Conservation (phyloP, 1,140 invertebrate genomes). For the Ceratina calcarata region DNA sequence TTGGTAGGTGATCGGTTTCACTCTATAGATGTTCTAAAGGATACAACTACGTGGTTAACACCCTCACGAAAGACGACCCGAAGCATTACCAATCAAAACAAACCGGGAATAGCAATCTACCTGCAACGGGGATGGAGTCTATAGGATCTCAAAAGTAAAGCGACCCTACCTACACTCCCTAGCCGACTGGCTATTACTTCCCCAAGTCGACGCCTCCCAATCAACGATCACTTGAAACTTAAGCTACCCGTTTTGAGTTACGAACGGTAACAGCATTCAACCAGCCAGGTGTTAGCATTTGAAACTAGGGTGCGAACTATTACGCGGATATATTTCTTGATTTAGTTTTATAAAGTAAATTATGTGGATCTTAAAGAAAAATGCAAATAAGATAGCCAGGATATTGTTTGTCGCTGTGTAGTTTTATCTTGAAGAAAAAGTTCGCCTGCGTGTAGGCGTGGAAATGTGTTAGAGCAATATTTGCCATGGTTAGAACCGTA, state of each 20-base stretch:
- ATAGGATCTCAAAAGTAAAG: neutral
- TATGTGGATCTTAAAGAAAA: neutral
- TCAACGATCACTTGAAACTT: slow-evolving; percentile 17
- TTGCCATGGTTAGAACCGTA: neutral
- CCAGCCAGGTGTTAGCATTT: neutral
- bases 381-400: too few species aligned
- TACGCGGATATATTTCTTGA: neutral
- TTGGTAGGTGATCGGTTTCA: neutral
- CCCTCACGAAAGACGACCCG: neutral
- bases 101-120: neutral
- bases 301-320: too few species aligned
- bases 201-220: neutral
- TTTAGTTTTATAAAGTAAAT: neutral
- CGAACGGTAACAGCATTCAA: neutral
- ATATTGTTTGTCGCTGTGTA: neutral
- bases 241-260: neutral
- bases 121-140: neutral
- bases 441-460: neutral
- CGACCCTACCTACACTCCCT: neutral
- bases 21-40: neutral
- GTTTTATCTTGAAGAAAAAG: neutral
- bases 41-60: neutral
- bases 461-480: neutral
- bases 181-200: neutral
- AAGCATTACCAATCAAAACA: slow-evolving; percentile 16